phyloP scores from a whole-genome alignment of 2,113 vertebrate genomes.

The Typhlomys cinereus region DNA sequence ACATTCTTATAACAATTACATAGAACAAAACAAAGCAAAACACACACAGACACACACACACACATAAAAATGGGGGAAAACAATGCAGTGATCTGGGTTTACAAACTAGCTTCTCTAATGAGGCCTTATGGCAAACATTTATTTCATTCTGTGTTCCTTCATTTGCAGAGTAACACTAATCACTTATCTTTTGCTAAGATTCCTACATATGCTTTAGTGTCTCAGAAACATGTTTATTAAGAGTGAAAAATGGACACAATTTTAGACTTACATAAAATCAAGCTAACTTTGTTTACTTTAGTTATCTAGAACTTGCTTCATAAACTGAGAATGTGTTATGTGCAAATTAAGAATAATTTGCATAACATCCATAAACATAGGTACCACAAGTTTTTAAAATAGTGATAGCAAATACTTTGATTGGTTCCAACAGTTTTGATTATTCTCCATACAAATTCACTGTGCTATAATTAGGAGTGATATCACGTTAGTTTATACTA shows the following conservation, averaged over 20 bases:
- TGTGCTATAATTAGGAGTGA: neutral
- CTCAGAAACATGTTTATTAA: neutral
- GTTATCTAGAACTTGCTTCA: neutral
- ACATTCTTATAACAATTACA: neutral
- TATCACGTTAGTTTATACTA: neutral
- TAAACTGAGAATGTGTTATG: neutral
- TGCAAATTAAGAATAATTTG: neutral
- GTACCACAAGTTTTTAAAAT: neutral
- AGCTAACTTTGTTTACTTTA: neutral
- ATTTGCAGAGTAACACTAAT: neutral
- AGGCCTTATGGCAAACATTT: neutral
- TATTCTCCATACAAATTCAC: neutral
- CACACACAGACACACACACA: no score
- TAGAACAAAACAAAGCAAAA: no score
- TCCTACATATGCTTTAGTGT: neutral
- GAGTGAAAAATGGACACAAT: neutral
- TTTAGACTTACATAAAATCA: neutral
- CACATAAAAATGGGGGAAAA: no score
- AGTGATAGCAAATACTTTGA: neutral
- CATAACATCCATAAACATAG: neutral
- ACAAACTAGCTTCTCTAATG: neutral
- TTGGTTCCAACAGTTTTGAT: neutral
- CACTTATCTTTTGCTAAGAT: neutral
- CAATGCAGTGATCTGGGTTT: no score
- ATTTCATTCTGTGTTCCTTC: neutral